Evolutionary conservation across 2,888 invertebrate species (phyloP).

Genomic region (Limulus polyphemus): DNA sequence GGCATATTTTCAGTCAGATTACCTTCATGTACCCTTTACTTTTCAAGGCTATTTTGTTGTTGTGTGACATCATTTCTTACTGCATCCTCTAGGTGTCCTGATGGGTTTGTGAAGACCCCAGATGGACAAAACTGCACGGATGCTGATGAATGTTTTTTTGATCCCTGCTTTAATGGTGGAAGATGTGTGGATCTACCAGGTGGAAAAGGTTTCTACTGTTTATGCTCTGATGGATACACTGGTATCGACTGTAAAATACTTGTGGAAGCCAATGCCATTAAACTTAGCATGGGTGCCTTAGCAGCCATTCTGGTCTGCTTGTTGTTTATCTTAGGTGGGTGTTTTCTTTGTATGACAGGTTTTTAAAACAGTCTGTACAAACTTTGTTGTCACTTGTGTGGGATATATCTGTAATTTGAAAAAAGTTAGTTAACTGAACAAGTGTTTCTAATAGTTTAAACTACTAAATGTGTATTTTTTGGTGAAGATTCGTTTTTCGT

Average conservation of each 20-base stretch:
- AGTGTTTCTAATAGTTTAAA: too few species aligned
- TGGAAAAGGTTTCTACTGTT: constrained; percentile 23
- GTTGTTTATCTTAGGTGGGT: constrained; percentile 66
- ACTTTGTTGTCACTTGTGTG: too few species aligned
- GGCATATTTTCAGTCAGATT: too few species aligned
- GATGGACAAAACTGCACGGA: constrained; percentile 25
- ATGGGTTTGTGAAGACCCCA: constrained; percentile 13
- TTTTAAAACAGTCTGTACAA: too few species aligned
- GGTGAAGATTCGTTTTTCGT: too few species aligned
- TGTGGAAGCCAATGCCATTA: constrained; percentile 29
- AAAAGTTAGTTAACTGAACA: too few species aligned
- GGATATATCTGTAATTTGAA: too few species aligned
- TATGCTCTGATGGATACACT: constrained; percentile 22
- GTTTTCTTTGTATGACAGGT: not conserved
- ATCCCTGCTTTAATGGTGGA: constrained; percentile 78
- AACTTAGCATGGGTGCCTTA: constrained; percentile 43
- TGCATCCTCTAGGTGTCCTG: constrained; percentile 9
- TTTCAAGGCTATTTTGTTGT: too few species aligned
- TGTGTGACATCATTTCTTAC: too few species aligned
- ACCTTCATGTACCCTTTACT: too few species aligned
- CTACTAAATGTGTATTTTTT: too few species aligned
- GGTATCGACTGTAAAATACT: constrained; percentile 28
- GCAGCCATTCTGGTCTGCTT: constrained; percentile 81
- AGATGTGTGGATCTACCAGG: constrained; percentile 59
- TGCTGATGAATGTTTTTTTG: constrained; percentile 25